phyloP scores from a whole-genome alignment of 2,113 vertebrate species.

The Ailurus styani region DNA sequence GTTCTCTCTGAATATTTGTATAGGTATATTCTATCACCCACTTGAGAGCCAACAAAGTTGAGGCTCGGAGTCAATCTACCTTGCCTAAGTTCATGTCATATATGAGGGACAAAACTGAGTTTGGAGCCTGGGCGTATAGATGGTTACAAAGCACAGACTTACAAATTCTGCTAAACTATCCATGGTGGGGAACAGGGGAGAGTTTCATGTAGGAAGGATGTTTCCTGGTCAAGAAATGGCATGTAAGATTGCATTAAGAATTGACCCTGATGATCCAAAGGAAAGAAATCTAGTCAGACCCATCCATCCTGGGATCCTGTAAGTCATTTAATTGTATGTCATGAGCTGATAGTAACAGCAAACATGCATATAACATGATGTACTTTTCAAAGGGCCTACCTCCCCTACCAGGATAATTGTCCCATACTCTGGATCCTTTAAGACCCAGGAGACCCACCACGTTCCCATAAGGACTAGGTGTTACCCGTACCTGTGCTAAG shows the following conservation, averaged over 20 bases:
- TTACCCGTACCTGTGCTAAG: background rate
- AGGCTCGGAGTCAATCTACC: background rate
- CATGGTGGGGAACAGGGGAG: fast-evolving
- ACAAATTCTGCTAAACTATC: background rate
- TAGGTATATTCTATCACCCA: background rate
- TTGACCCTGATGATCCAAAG: background rate
- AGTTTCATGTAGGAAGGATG: background rate
- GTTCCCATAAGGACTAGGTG: background rate
- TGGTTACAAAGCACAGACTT: background rate
- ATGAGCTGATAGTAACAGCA: background rate
- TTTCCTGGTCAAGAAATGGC: background rate
- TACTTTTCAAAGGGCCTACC: background rate
- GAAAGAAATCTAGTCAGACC: background rate
- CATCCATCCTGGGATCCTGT: background rate
- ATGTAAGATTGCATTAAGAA: background rate
- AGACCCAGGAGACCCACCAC: background rate
- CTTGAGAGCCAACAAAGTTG: background rate
- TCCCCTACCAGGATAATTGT: background rate
- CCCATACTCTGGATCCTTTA: background rate
- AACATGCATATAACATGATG: fast-evolving
- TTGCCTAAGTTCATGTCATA: background rate
- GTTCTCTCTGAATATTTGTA: background rate
- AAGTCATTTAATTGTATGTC: background rate
- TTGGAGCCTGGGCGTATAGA: background rate
- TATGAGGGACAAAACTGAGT: background rate